Evolutionary conservation across 2,888 invertebrate species (phyloP), one percentile per base, ranked within the genome.

Genomic region (Pachliopta kotzebuea): DNA sequence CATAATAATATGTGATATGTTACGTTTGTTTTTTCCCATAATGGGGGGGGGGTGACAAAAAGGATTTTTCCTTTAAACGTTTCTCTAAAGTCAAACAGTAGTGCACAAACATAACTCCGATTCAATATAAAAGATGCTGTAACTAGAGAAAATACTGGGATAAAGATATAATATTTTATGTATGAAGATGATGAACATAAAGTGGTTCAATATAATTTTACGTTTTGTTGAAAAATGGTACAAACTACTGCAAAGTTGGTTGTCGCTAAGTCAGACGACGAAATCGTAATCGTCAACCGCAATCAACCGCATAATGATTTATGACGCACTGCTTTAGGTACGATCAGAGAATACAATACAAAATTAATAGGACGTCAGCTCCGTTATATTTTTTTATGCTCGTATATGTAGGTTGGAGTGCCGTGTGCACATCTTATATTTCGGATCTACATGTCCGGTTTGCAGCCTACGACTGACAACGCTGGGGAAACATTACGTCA

Each of bases 351-450:
- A 61, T 54, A 65, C 60, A 64, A 64, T 76, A 74, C 73, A 70
- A 79, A 77, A 79, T 80, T 77, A 81, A 81, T 78, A 79, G 73
- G 81, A 78, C 77, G 78, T 77, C 77, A 79, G 78, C 77, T 79
- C 83, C 77, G 76, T 75, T 75, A 78, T 72, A 76, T 77, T 82
- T 85, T 37, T 84, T 85, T 85, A 86, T 81, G 83, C 83, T 81
- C 81, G 79, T 85, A 79, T 84, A 58, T 62, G 85, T 88, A 84
- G 88, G 85, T 84, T 86, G 84, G 71, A 80, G 90, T 87, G 88
- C 88, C 89, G 90, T 90, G 90, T 80, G 90, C 89, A 89, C 76
- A 82, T 79, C 79, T 81, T 75, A 77, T 78, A 79, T 78, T 76
- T 79, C 79, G 78, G 78, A 77, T 75, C 79, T 78, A 79, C 78